Evolutionary conservation across 2,113 vertebrate species (phyloP).

Genomic region (Indicator maculatus): DNA sequence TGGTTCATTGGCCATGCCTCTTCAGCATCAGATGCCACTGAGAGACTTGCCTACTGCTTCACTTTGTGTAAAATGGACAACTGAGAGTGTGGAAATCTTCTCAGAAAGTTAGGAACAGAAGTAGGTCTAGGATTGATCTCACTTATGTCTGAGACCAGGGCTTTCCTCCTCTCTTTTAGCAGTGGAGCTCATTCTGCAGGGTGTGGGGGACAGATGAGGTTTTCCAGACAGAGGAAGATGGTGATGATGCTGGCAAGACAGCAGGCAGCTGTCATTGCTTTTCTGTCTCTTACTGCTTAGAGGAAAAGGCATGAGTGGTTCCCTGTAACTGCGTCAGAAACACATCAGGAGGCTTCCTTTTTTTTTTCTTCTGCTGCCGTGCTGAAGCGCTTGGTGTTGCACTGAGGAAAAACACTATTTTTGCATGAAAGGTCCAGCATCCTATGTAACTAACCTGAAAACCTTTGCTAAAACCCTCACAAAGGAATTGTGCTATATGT

Average conservation of each 20-base stretch:
- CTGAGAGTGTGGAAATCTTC: slow-evolving; percentile 44
- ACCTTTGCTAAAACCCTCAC: neutral
- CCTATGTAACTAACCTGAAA: neutral
- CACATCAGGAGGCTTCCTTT: neutral
- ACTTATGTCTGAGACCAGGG: neutral
- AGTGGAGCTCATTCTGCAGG: neutral
- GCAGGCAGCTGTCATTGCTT: slow-evolving; percentile 74
- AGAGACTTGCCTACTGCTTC: neutral
- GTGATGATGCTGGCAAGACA: slow-evolving; percentile 8
- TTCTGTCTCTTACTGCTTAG: neutral
- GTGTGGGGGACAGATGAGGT: neutral
- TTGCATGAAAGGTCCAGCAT: neutral
- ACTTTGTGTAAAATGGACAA: neutral
- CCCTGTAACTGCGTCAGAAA: neutral
- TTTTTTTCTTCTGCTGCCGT: neutral
- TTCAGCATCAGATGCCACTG: neutral
- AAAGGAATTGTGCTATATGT: neutral
- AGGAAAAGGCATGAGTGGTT: neutral
- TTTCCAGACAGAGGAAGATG: slow-evolving; percentile 61
- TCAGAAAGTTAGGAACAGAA: fast-evolving
- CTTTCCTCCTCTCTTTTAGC: neutral
- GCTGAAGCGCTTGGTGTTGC: neutral
- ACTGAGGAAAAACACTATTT: neutral
- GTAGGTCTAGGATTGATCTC: neutral
- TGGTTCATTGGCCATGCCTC: neutral